These are phyloP conservation scores for Oasisia sp. DNA, from an alignment of 2,888 invertebrate genomes.

Conservation along the genomic window DNA sequence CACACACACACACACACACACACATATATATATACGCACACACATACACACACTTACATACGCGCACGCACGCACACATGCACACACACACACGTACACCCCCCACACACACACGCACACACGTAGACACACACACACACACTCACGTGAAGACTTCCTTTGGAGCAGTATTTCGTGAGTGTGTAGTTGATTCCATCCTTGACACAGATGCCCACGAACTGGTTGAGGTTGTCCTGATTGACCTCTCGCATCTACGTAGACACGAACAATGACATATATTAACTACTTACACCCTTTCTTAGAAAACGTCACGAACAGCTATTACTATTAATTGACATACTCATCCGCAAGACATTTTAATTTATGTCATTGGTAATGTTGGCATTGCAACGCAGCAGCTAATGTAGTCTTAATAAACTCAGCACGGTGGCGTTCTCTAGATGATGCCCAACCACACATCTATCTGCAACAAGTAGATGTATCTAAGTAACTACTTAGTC, in stretches of 20 bases:
- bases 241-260: constrained; percentile 19
- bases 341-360: no score
- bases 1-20: neutral
- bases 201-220: constrained; percentile 18
- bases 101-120: neutral
- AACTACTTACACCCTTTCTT: no score
- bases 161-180: constrained; percentile 22
- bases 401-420: no score
- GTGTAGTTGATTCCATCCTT: constrained; percentile 18
- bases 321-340: no score
- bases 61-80: neutral
- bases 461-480: no score
- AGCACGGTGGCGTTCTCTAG: no score
- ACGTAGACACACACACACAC: neutral
- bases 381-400: no score
- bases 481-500: no score
- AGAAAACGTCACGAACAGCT: no score
- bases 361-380: no score
- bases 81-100: neutral
- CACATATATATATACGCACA: neutral
- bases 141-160: constrained; percentile 25
- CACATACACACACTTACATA: neutral
- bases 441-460: no score
- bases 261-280: neutral
- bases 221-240: constrained; percentile 19